Evolutionary conservation across 2,888 invertebrate species (phyloP).

Genomic region (Drosophila longiperda): DNA sequence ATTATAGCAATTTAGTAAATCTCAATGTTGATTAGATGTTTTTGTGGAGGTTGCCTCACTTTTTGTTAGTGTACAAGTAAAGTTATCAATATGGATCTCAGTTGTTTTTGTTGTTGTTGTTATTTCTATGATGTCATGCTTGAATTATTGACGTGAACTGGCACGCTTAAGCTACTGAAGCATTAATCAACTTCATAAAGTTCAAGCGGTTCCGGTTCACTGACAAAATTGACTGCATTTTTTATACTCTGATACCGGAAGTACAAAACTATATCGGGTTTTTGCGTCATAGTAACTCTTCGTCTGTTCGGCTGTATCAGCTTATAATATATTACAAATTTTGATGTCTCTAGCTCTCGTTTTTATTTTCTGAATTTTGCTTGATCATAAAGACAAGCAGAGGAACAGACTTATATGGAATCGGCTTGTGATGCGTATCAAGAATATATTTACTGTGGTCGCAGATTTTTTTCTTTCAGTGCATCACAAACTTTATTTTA

Average conservation of each 20-base stretch:
- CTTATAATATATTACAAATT: not conserved
- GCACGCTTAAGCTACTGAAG: constrained; percentile 51
- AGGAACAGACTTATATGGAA: not conserved
- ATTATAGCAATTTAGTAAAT: not conserved
- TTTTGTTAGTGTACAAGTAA: not conserved
- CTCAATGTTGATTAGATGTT: not conserved
- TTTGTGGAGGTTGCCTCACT: not conserved
- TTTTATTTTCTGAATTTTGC: not conserved
- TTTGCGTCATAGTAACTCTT: not conserved
- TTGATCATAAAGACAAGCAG: not conserved
- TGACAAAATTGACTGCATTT: constrained; percentile 51
- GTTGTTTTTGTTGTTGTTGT: constrained; percentile 47
- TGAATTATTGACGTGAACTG: constrained; percentile 67
- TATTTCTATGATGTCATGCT: constrained; percentile 65
- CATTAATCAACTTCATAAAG: constrained; percentile 65
- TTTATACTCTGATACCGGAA: not conserved
- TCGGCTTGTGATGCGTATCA: not conserved
- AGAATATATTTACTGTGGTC: not conserved
- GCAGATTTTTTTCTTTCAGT: not conserved
- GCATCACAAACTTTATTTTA: not conserved
- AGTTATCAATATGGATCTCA: constrained; percentile 13
- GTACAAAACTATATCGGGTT: not conserved
- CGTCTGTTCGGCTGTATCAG: not conserved
- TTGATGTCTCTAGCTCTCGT: not conserved
- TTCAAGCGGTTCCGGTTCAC: constrained; percentile 69